Evolutionary conservation across 1,140 invertebrate genomes (phyloP).

Genomic region (Hyposmocoma kahamanoa): DNA sequence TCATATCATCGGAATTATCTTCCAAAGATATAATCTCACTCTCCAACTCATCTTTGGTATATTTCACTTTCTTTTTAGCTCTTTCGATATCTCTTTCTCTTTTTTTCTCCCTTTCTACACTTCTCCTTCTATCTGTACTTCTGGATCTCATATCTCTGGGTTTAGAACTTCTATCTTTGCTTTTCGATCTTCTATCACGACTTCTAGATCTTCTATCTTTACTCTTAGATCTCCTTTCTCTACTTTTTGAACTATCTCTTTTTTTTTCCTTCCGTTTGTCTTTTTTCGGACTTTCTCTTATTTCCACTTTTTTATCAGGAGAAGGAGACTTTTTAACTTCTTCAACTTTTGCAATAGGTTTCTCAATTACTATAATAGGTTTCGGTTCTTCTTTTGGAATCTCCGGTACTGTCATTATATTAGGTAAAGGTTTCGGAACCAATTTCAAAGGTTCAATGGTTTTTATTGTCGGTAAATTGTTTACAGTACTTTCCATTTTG

Average conservation of each 20-base stretch:
- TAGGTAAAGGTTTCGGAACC: conserved; percentile 16
- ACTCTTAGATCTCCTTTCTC: conserved; percentile 9
- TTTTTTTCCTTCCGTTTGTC: conserved; percentile 20
- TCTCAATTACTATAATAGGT: background rate
- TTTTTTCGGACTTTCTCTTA: conserved; percentile 4
- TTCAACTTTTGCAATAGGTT: background rate
- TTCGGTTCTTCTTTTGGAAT: conserved; percentile 15
- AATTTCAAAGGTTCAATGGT: conserved; percentile 21
- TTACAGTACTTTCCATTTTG: conserved; percentile 40
- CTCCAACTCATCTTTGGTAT: conserved; percentile 31
- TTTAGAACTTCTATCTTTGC: conserved; percentile 39
- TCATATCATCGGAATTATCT: conserved; percentile 60
- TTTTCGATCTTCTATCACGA: conserved; percentile 31
- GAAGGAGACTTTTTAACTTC: background rate
- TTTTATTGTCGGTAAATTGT: conserved; percentile 33
- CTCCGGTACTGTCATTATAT: conserved; percentile 20
- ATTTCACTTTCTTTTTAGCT: conserved; percentile 27
- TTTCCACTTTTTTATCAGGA: background rate
- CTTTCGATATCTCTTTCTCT: conserved; percentile 20
- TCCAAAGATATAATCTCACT: conserved; percentile 57
- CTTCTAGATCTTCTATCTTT: too few species aligned
- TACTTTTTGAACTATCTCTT: conserved; percentile 13
- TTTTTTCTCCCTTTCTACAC: conserved; percentile 26
- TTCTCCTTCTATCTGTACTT: conserved; percentile 23
- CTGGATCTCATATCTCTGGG: conserved; percentile 36